A percentile compares a stretch with the other conserved stretches of the same genome.
These are phyloP conservation scores for Dendroctonus valens DNA, from an alignment of 1,140 invertebrate species.

Conservation along the genomic window DNA sequence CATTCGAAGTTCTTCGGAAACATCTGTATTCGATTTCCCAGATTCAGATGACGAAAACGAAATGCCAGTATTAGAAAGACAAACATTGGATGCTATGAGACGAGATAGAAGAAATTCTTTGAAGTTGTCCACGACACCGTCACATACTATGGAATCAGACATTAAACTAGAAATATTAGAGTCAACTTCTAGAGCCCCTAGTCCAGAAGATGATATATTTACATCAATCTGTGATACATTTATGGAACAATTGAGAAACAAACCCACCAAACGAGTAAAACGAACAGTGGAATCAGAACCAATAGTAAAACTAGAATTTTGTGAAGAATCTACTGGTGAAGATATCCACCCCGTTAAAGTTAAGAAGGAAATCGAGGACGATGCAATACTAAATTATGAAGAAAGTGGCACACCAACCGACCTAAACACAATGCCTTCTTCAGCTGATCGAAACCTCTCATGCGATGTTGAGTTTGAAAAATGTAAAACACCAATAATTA, in stretches of 20 bases:
- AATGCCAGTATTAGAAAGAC: conserved; percentile 55
- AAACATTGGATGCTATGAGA: conserved; percentile 58
- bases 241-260: conserved; percentile 65
- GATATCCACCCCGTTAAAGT: not conserved
- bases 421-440: not conserved
- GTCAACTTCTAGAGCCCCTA: conserved; percentile 41
- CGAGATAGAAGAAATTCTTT: conserved; percentile 55
- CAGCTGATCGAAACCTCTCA: not conserved
- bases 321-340: not conserved
- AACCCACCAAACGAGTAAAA: conserved; percentile 35
- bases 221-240: conserved; percentile 67
- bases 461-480: not conserved
- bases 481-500: conserved; percentile 7
- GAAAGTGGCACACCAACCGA: not conserved
- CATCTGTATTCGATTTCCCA: conserved; percentile 63
- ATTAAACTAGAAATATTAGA: conserved; percentile 23
- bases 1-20: conserved; percentile 61
- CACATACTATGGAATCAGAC: conserved; percentile 11
- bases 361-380: conserved; percentile 42
- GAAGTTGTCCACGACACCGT: conserved; percentile 39
- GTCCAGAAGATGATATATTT: conserved; percentile 51
- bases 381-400: conserved; percentile 16
- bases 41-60: conserved; percentile 61
- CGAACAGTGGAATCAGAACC: conserved; percentile 31
- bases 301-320: conserved; percentile 30